phyloP scores from a whole-genome alignment of 2,797 vertebrate genomes.

The Poecilia gillii region DNA sequence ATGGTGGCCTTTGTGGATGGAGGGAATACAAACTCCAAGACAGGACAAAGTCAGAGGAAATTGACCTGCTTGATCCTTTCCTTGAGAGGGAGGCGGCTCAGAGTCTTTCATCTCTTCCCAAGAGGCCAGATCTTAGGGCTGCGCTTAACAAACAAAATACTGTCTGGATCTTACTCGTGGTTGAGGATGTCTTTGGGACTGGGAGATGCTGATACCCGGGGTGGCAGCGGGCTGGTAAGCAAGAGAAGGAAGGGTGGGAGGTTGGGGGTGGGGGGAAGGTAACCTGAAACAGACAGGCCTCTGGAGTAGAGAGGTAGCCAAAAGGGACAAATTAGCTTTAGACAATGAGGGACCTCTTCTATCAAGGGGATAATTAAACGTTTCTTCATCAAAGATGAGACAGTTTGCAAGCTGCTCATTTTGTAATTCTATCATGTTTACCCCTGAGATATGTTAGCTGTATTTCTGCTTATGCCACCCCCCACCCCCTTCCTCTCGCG shows the following conservation, averaged over 20 bases:
- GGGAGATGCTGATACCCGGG: constrained; percentile 73
- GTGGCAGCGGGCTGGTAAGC: constrained; percentile 73
- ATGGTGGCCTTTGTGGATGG: constrained; percentile 81
- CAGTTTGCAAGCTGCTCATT: constrained; percentile 95
- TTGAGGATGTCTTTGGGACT: constrained; percentile 68
- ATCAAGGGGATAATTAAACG: constrained; percentile 91
- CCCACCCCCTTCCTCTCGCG: not conserved
- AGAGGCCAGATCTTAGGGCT: constrained; percentile 79
- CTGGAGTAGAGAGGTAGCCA: constrained; percentile 85
- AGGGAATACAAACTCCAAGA: constrained; percentile 82
- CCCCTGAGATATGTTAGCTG: constrained; percentile 83
- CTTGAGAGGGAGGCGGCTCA: constrained; percentile 75
- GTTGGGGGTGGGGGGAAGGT: constrained; percentile 51
- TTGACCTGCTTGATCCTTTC: constrained; percentile 87
- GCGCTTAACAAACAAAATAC: constrained; percentile 86
- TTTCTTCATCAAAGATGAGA: constrained; percentile 92
- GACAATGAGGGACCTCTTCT: constrained; percentile 90
- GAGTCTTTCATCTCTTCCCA: constrained; percentile 82
- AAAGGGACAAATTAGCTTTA: constrained; percentile 92
- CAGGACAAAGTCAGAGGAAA: constrained; percentile 85
- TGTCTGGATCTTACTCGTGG: constrained; percentile 74
- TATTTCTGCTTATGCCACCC: constrained; percentile 73
- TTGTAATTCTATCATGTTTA: constrained; percentile 92
- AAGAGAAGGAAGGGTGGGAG: constrained; percentile 53
- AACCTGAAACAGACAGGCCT: constrained; percentile 83